A percentile compares a stretch with the other conserved stretches of the same genome.
phyloP scores from a whole-genome alignment of 2,113 vertebrate genomes.

The Ibidorhyncha struthersii region DNA sequence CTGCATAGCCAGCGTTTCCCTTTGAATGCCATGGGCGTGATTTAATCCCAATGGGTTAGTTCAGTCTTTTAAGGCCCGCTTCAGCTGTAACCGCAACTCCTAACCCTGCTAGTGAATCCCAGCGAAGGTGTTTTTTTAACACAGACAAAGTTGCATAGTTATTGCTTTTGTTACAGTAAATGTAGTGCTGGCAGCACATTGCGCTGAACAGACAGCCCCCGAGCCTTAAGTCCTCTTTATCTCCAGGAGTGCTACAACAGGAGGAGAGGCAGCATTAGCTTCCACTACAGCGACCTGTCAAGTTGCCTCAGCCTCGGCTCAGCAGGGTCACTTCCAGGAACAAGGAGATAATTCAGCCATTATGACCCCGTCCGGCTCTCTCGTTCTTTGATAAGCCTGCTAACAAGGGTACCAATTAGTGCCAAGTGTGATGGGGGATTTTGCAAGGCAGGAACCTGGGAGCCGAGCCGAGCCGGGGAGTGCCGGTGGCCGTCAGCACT shows the following conservation, averaged over 20 bases:
- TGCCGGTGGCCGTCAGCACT: not conserved
- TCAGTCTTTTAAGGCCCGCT: not conserved
- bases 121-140: not conserved
- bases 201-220: not conserved
- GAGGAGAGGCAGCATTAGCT: not conserved
- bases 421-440: constrained; percentile 37
- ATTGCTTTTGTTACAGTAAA: not conserved
- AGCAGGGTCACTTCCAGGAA: constrained; percentile 57
- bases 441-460: constrained; percentile 33
- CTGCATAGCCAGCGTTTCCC: not conserved
- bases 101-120: not conserved
- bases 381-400: constrained; percentile 37
- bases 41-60: not conserved
- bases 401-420: constrained; percentile 61
- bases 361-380: constrained; percentile 16
- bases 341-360: constrained; percentile 63
- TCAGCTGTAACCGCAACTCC: not conserved
- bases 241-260: not conserved
- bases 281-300: constrained; percentile 58
- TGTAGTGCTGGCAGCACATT: not conserved
- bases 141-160: not conserved
- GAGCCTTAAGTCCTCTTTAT: not conserved
- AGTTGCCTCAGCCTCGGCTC: constrained; percentile 37
- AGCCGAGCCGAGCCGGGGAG: not conserved
- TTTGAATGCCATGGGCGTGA: accelerated